Conservation (phyloP, 2,797 vertebrate genomes). For the Falco peregrinus region DNA sequence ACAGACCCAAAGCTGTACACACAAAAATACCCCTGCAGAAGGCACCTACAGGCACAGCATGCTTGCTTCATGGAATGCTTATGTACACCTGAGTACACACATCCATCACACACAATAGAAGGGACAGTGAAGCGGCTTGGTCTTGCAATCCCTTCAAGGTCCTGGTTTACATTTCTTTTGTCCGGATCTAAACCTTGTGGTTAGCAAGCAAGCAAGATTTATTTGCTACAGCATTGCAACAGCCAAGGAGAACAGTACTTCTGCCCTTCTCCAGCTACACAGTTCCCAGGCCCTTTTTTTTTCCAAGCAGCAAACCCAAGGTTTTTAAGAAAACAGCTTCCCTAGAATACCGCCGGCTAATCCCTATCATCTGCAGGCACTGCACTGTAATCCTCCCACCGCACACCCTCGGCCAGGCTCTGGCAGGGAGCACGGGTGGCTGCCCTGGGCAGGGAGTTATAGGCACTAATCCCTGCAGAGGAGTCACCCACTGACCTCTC, state of each 20-base stretch:
- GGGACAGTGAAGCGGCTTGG: neutral
- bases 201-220: neutral
- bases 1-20: neutral
- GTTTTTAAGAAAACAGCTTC: neutral
- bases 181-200: rapidly evolving
- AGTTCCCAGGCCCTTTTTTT: neutral
- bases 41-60: neutral
- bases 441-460: neutral
- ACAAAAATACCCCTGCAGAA: neutral
- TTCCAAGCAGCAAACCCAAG: neutral
- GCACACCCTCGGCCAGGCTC: rapidly evolving
- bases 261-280: neutral
- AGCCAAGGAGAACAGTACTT: neutral
- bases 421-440: neutral
- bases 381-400: neutral
- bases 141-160: neutral
- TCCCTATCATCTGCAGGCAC: neutral
- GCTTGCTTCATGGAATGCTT: rapidly evolving
- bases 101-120: neutral
- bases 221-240: neutral
- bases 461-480: slow-evolving; percentile 1
- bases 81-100: neutral
- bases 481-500: slow-evolving; percentile 25
- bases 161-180: neutral
- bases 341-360: neutral